Conservation (phyloP, 1,140 invertebrate species). For the Eueides isabella region DNA sequence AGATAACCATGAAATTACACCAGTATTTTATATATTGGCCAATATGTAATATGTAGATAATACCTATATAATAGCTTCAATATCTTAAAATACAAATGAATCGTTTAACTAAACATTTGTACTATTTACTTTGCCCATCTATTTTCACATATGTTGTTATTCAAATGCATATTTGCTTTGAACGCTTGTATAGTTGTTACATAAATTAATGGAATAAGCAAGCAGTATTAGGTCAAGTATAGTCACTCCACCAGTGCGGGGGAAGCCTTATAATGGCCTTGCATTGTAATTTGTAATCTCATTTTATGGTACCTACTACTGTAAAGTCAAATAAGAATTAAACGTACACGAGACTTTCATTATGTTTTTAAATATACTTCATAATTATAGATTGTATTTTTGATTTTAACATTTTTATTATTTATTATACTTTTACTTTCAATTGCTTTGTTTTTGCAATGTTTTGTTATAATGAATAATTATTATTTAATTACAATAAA, state of each 20-base stretch:
- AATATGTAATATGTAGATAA: too few species aligned
- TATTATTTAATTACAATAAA: constrained; percentile 1
- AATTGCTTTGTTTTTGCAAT: background rate
- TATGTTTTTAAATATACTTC: background rate
- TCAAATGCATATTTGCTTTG: constrained; percentile 8
- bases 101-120: too few species aligned
- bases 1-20: too few species aligned
- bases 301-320: constrained; percentile 48
- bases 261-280: constrained; percentile 66
- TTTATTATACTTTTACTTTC: background rate
- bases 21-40: too few species aligned
- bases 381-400: background rate
- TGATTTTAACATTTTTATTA: background rate
- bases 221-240: constrained; percentile 60
- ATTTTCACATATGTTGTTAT: background rate
- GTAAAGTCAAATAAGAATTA: constrained; percentile 23
- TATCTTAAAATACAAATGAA: too few species aligned
- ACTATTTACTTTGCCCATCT: background rate
- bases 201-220: constrained; percentile 38
- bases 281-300: constrained; percentile 70
- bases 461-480: background rate
- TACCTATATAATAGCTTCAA: too few species aligned
- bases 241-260: constrained; percentile 38
- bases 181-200: constrained; percentile 22
- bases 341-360: background rate